Conservation (phyloP, 2,113 vertebrate species). For the Ailurus styani region DNA sequence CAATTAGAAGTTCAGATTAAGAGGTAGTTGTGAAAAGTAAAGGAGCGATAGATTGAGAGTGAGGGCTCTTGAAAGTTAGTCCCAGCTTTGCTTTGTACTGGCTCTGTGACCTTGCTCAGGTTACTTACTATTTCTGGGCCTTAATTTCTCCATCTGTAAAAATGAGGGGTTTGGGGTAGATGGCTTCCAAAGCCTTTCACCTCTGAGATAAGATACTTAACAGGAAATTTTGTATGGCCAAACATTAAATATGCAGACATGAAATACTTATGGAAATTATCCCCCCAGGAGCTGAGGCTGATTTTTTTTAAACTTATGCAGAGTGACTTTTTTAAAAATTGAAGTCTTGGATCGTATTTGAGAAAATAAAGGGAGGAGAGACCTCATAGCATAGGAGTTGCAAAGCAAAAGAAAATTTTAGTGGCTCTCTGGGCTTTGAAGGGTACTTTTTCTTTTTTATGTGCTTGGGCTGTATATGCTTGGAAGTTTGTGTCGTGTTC, state of each 20-base stretch:
- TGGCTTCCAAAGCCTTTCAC: slow-evolving; percentile 33
- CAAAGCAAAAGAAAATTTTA: slow-evolving; percentile 1
- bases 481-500: slow-evolving; percentile 6
- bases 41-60: background rate
- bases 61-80: background rate
- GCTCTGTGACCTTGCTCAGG: slow-evolving; percentile 53
- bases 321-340: background rate
- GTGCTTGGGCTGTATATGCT: slow-evolving; percentile 38
- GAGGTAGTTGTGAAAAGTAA: slow-evolving; percentile 15
- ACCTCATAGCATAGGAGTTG: background rate
- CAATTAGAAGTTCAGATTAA: slow-evolving; percentile 25
- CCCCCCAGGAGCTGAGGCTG: background rate
- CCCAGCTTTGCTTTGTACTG: slow-evolving; percentile 16
- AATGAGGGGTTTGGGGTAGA: background rate
- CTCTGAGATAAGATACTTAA: slow-evolving; percentile 15
- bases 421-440: background rate
- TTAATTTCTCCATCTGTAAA: slow-evolving; percentile 40
- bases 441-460: slow-evolving; percentile 33
- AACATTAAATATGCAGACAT: slow-evolving; percentile 9
- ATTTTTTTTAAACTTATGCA: slow-evolving; percentile 43
- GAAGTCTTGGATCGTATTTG: slow-evolving; percentile 25
- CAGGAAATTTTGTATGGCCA: background rate
- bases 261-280: slow-evolving; percentile 16
- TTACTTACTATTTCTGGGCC: slow-evolving; percentile 32
- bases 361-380: slow-evolving; percentile 32